Evolutionary conservation across 1,140 invertebrate genomes (phyloP), one percentile per base, ranked within the genome.

Genomic region (Tetragonula clypearis): DNA sequence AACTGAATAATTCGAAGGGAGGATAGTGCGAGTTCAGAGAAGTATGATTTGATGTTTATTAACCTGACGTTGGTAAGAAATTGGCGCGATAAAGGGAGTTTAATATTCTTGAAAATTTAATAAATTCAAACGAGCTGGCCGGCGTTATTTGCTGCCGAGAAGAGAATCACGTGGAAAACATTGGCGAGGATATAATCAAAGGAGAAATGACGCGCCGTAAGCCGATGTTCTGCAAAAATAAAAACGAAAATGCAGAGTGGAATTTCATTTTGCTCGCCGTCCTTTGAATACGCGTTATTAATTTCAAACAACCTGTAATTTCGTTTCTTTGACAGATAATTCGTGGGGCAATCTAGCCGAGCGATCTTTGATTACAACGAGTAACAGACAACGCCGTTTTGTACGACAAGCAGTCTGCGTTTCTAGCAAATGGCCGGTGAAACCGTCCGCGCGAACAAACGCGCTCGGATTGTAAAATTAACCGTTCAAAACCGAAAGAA

Each of bases 81-180:
- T 1, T 66, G 65, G 65, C 65, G 23, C 3, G 60, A 14, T 49
- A 49, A 49, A 49, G 41, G 26, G 17, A 30, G 65, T 30, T 66
- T 66, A 66, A 66, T 66, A 66, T 66, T 66, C 26, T 66, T 26
- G 65, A 15, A 66, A 66, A 66, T 66, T 66, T 66, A 66, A 66
- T 66, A 17, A 26, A 15, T 66, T 15, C 15, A 3, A 17, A 17
- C 65, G 17, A 66, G 15, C 26, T 30, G 14, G 14, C 0, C 0
- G 41, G 41, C 8, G 15, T 66, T 66, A 26, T 26, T 66, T 26
- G n/a, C 17, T 21, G 17, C 1, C 66, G 19, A 49, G 41, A 21
- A 35, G 66, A 21, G 35, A 68, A 68, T 68, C 21, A 35, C 30
- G 3, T 68, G 19, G 21, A 68, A 68, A 35, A 35, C 17, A 68